Base-by-base conservation (phyloP, 2,797 vertebrate species). In the Manis pentadactyla region DNA sequence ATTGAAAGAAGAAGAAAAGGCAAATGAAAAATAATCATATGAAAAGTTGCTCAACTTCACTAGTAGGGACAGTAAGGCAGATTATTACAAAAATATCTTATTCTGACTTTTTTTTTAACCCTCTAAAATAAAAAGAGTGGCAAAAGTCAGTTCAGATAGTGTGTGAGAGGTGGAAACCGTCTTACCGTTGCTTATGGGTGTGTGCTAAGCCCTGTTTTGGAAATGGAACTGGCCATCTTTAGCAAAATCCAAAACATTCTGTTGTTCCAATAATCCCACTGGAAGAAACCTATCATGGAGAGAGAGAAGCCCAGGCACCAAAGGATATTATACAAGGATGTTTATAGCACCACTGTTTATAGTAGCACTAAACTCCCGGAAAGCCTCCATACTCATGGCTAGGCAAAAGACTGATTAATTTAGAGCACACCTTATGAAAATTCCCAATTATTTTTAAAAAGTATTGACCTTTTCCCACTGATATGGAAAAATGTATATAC, bases 1-100 rank as follows among this genome's bases (percentile, higher is more conserved):
- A 61, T 23, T 87, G 49, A 90, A 68, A 42, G n/a, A 64, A 92
- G 18, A 96, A 46, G 39, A 63, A 97, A 96, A 92, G 73, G 29
- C 27, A 85, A 63, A 73, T 85, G 25, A 25, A 74, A 96, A 87
- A 74, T 9, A 73, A 71, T 18, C 29, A 17, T 31, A 71, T 68
- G n/a, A 94, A 86, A 93, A 77, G 2, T 63, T 71, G 14, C 34
- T 88, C 46, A 51, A 9, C 3, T 85, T 96, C 7, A 13, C 71
- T 12, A 29, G 51, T 61, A 46, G 34, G 4, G 21, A 64, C 17
- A 75, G 25, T 79, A 89, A 71, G 25, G 6, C 5, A 49, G 7
- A 74, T 64, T 74, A 64, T 69, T 69, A 49, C 18, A 31, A 89
- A 73, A 89, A 84, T 4, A 55, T 64, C 5, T 25, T 63, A 19